These are phyloP conservation scores for Alsophila aescularia DNA, from an alignment of 2,888 invertebrate genomes.

Conservation along the genomic window DNA sequence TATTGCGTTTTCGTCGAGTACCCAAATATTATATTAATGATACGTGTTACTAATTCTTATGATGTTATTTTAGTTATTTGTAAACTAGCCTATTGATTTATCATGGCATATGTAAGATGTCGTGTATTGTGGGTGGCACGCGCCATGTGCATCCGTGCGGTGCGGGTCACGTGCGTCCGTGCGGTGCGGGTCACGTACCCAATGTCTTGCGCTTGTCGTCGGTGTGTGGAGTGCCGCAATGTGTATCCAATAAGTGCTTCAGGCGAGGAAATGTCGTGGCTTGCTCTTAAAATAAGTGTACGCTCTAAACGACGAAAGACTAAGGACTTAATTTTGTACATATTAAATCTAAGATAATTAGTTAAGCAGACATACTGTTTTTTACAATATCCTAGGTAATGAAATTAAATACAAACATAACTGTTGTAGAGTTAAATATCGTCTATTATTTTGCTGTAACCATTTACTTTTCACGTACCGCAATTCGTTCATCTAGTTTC, in stretches of 20 bases:
- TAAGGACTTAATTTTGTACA: slow-evolving; percentile 81
- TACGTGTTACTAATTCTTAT: slow-evolving; percentile 71
- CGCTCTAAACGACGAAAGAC: slow-evolving; percentile 77
- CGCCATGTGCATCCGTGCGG: background rate
- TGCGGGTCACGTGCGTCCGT: too few species aligned
- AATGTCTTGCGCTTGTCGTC: slow-evolving; percentile 47
- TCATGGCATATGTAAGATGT: slow-evolving; percentile 27
- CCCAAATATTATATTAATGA: slow-evolving; percentile 59
- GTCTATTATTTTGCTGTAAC: slow-evolving; percentile 76
- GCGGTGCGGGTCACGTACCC: too few species aligned
- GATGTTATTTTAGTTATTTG: slow-evolving; percentile 53
- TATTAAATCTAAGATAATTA: slow-evolving; percentile 75
- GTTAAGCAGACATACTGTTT: slow-evolving; percentile 80
- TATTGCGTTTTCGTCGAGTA: slow-evolving; percentile 43
- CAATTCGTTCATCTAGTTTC: slow-evolving; percentile 40
- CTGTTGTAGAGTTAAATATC: slow-evolving; percentile 77
- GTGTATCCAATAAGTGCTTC: slow-evolving; percentile 53
- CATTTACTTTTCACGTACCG: slow-evolving; percentile 56
- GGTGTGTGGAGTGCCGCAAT: slow-evolving; percentile 39
- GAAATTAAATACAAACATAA: slow-evolving; percentile 74
- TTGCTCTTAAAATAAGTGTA: slow-evolving; percentile 68
- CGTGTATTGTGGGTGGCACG: slow-evolving; percentile 12
- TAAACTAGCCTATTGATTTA: slow-evolving; percentile 37
- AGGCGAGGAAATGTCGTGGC: slow-evolving; percentile 55
- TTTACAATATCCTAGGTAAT: slow-evolving; percentile 82